Base-by-base conservation (phyloP, 2,888 invertebrate genomes). In the Ormyrus rosae region DNA sequence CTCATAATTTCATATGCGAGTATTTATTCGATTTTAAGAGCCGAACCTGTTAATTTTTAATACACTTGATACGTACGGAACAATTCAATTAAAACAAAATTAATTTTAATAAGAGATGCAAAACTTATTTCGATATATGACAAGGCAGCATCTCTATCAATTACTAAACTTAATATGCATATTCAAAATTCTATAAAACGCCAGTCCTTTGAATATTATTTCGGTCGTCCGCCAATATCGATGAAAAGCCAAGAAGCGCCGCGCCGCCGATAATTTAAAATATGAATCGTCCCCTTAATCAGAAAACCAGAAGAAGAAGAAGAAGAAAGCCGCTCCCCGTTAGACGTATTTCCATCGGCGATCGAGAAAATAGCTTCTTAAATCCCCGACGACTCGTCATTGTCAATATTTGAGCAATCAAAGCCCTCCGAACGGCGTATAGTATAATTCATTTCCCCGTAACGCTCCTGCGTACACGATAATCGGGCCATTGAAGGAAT, bases 121-220 rank as follows among this genome's bases (percentile, higher is more conserved):
- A 60, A 70, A 48, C 60, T 60, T 60, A 50, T 70, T 50, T 46
- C 4, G 13, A 9, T 11, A 70, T 50, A 50, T 34, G 34, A 34
- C 34, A 3, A 7, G 19, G 10, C 10, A 11, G 48, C 13, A 19
- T 60, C 5, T 19, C 50, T 60, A 34, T 70, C 34, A n/a, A 50
- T 46, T 64, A 56, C 11, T 65, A 10, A 76, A 34, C 34, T 34
- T 34, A 55, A 45, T 61, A 61, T 68, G 6, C 34, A 76, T 7
- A 55, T 6, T 46, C 13, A 2, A 75, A 58, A 76, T 76, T 76
- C 53, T 53, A 68, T 69, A 10, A 63, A 55, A 69, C 46, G 61
- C 53, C 64, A 75, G 13, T 56, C 11, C 10, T 56, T 19, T 65
- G 13, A 58, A 71, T 58, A 65, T 80, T 80, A 80, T 80, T 75